Percentiles rank a stretch among this genome's conserved stretches.
Conservation (phyloP, 2,888 invertebrate species). For the Nephrotoma appendiculata region DNA sequence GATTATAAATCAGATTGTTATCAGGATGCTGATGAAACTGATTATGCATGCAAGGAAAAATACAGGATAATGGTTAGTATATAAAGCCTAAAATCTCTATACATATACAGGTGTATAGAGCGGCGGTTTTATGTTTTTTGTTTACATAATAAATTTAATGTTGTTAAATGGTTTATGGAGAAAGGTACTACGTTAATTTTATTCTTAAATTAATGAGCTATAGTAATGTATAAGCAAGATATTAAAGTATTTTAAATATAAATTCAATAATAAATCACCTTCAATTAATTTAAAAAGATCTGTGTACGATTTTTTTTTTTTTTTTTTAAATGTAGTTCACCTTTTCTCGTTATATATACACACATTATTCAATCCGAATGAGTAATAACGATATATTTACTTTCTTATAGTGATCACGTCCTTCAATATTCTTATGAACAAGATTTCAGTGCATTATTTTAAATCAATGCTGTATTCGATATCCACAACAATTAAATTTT, state of each 20-base stretch:
- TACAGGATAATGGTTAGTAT: slow-evolving; percentile 58
- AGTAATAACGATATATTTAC: background rate
- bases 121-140: background rate
- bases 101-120: background rate
- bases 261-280: background rate
- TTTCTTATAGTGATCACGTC: background rate
- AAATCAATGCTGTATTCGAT: too few relatives aligned
- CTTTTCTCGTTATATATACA: background rate
- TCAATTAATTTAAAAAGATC: background rate
- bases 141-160: background rate
- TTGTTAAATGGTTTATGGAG: background rate
- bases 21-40: slow-evolving; percentile 63
- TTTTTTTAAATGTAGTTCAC: background rate
- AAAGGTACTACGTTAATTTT: background rate
- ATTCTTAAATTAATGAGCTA: background rate
- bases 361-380: background rate
- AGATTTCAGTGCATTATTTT: too few relatives aligned
- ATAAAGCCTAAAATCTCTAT: background rate
- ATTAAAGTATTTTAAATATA: background rate
- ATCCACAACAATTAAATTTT: too few relatives aligned
- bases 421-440: background rate
- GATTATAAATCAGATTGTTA: slow-evolving; percentile 67
- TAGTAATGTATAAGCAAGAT: background rate
- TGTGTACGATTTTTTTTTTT: background rate
- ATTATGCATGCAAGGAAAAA: slow-evolving; percentile 68